Evolutionary conservation across 30 jellyfish, hydroid and myxozoan genomes (phyloP).

Genomic region (Aurelia sp.): DNA sequence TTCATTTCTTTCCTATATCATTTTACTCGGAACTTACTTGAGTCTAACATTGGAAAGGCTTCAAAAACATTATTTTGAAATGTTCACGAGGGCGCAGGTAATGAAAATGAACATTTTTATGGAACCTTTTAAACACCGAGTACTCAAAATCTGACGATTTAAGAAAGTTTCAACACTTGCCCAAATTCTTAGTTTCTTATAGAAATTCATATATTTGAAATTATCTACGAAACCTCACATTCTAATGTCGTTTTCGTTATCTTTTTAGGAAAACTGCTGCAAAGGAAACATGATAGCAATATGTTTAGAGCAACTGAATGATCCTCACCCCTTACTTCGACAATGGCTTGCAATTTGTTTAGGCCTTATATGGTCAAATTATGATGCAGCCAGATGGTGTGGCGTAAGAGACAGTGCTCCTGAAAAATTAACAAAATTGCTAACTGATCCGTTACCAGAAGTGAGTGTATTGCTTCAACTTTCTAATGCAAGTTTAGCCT

Average conservation of each 20-base stretch:
- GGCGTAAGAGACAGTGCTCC: conserved; percentile 99
- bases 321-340: conserved; percentile 95
- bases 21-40: too few species aligned
- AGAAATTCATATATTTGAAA: too few species aligned
- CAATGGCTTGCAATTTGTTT: conserved; percentile 98
- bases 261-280: conserved; percentile 88
- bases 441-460: conserved; percentile 97
- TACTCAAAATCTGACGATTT: too few species aligned
- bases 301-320: conserved; percentile 92
- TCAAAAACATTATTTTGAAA: too few species aligned
- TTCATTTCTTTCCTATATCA: too few species aligned
- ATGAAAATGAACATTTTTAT: too few species aligned
- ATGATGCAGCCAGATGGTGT: conserved; percentile 99
- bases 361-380: conserved; percentile 93
- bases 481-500: background rate
- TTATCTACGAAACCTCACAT: too few species aligned
- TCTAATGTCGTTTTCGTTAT: background rate
- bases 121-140: too few species aligned
- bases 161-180: too few species aligned
- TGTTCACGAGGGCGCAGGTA: too few species aligned
- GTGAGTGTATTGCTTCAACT: conserved; percentile 18
- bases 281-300: conserved; percentile 98
- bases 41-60: too few species aligned
- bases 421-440: conserved; percentile 90
- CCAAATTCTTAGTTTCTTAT: too few species aligned